Base-by-base conservation (phyloP, 2,797 vertebrate genomes). In the Fundulus diaphanus region DNA sequence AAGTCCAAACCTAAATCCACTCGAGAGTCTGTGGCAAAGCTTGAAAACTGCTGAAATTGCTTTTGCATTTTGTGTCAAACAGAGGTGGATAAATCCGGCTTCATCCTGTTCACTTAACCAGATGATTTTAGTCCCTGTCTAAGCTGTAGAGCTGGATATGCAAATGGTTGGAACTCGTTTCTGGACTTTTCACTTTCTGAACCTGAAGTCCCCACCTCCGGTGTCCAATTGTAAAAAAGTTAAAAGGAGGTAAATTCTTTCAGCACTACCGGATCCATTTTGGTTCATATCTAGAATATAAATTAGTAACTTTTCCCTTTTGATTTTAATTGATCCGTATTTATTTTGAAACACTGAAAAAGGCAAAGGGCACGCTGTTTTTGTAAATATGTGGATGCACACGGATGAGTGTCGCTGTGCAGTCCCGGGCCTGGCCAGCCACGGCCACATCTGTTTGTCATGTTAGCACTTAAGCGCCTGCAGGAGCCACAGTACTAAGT, bases 381-480 rank as follows among this genome's bases (percentile, higher is more conserved):
- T 54, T 77, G 57, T 78, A 71, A 63, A 69, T 68, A 73, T 63
- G 51, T 76, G 42, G 56, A 69, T 81, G 59, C 75, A 44, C 76
- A 73, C 76, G 81, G 68, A 33, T 74, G 76, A 65, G 68, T 65
- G 31, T 80, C 29, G 24, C 48, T 78, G 80, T 79, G 73, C 73
- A 81, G 70, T 70, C 70, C 69, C 42, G 40, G 75, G 83, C 87
- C 87, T 89, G 88, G 85, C 85, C 87, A 78, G 88, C 90, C 85
- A 74, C 77, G 89, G 91, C 85, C 92, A 93, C 93, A 93, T 94
- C 92, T 95, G 92, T 94, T 93, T 93, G 94, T 94, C 92, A 92
- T 95, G 93, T 95, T 95, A 93, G 93, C 94, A 93, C 92, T 91
- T 95, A 93, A 95, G 93, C 86, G 88, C 82, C 84, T 93, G 90